Base-by-base conservation (phyloP, 2,113 vertebrate genomes). In the Alosa alosa region DNA sequence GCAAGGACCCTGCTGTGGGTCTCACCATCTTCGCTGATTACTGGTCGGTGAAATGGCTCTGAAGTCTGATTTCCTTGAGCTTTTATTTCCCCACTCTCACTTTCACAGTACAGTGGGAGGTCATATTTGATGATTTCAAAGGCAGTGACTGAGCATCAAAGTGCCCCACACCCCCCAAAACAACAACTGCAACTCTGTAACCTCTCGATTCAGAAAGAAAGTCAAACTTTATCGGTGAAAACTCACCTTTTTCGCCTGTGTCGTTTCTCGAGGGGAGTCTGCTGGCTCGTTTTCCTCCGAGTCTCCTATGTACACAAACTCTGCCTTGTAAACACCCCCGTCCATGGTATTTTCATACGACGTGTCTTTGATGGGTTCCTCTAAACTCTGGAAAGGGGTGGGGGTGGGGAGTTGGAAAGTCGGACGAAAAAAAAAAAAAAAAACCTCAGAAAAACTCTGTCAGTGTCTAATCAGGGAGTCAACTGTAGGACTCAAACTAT, bases 271-370 rank as follows among this genome's bases (percentile, higher is more conserved):
- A 3, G 17, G 50, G 1, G 13, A 15, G 52, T 88, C 84, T 90
- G 88, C 94, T 84, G 94, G 92, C 89, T 94, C 94, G 64, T 91
- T 93, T 82, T 96, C 96, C 83, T 92, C 93, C 0, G 93, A 93
- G 88, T 97, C 95, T 22, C 94, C 95, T 88, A 97, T 93, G 87
- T 96, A 94, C 88, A 98, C 95, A 90, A 95, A 95, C 84, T 99
- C 96, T 1, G 96, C 96, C 93, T 96, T 97, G 87, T 97, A 97
- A 89, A 96, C 93, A 78, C 95, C 93, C 84, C 93, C 90, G 81
- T 95, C 94, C 41, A 95, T 94, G 96, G 96, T 96, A 88, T 89
- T 92, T 88, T 87, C 83, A 45, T 83, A 31, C n/a, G 86, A 68
- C 47, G 86, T 89, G 41, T 36, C 72, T 78, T 15, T 41, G 72